Conservation (phyloP, 2,888 invertebrate species). For the Lymantria monacha region DNA sequence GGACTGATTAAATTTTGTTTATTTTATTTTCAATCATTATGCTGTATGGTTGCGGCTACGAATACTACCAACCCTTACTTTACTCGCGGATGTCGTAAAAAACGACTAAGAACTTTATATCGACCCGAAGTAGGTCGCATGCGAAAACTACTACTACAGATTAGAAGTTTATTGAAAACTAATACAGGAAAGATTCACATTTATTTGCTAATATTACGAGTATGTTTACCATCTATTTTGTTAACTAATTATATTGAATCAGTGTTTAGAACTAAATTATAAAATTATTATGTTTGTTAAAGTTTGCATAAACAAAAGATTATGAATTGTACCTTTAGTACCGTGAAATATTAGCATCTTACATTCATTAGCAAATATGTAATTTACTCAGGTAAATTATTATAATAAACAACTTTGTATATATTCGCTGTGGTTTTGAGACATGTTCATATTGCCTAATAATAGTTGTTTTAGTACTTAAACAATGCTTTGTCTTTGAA, state of each 20-base stretch:
- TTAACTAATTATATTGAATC: constrained; percentile 16
- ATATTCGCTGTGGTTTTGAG: neutral
- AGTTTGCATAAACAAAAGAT: constrained; percentile 37
- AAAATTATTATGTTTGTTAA: constrained; percentile 46
- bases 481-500: constrained; percentile 13
- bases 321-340: constrained; percentile 23
- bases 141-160: too few relatives aligned
- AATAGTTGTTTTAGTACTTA: constrained; percentile 21
- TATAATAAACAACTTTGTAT: neutral
- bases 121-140: too few relatives aligned
- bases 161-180: too few relatives aligned
- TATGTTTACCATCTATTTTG: neutral
- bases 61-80: too few relatives aligned
- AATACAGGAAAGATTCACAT: too few relatives aligned
- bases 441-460: constrained; percentile 15
- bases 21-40: too few relatives aligned
- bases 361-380: constrained; percentile 40
- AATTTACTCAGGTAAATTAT: constrained; percentile 4
- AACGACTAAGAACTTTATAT: too few relatives aligned
- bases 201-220: neutral
- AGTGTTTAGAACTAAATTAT: constrained; percentile 33
- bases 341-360: constrained; percentile 36
- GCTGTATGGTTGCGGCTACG: too few relatives aligned
- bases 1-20: too few relatives aligned
- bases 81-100: too few relatives aligned